Conservation (phyloP, 2,113 vertebrate genomes). For the Stercorarius parasiticus region DNA sequence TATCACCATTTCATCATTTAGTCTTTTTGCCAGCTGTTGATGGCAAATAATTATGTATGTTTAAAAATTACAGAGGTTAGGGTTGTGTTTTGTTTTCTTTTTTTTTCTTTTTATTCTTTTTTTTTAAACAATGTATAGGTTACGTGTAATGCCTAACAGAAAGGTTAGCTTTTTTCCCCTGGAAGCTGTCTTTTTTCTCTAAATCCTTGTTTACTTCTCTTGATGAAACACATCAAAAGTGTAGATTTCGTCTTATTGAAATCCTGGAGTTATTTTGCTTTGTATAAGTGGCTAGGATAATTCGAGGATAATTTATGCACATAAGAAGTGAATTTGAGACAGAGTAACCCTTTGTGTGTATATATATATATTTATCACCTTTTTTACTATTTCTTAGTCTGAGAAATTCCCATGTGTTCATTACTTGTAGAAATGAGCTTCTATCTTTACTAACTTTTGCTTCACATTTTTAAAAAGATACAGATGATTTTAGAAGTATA, state of each 20-base stretch:
- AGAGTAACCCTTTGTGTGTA: background rate
- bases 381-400: background rate
- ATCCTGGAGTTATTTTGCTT: slow-evolving; percentile 18
- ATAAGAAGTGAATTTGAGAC: background rate
- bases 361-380: background rate
- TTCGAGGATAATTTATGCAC: slow-evolving; percentile 30
- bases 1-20: background rate
- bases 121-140: background rate
- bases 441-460: background rate
- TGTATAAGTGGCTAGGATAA: slow-evolving; percentile 5
- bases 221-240: background rate
- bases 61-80: background rate
- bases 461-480: slow-evolving; percentile 14
- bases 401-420: background rate
- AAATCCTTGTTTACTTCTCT: background rate
- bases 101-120: no score
- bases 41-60: background rate
- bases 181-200: background rate
- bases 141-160: background rate
- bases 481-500: background rate
- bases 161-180: background rate
- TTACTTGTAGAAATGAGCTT: background rate
- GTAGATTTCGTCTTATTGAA: background rate
- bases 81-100: background rate
- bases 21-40: background rate